phyloP scores from a whole-genome alignment of 2,113 vertebrate species.

The Ophthalmolycus amberensis region DNA sequence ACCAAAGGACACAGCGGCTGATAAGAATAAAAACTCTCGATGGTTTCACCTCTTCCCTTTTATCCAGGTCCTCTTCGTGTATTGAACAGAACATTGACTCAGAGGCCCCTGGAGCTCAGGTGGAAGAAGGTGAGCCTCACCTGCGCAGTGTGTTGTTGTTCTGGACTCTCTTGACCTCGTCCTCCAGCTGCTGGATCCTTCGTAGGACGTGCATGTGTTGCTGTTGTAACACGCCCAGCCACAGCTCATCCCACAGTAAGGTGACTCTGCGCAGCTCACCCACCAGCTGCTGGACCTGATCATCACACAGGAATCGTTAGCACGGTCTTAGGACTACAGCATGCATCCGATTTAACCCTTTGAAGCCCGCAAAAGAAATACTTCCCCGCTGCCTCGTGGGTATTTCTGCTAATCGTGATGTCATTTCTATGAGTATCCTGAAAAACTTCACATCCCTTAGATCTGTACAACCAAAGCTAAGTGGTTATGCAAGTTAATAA shows the following conservation, averaged over 20 bases:
- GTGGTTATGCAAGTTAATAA: not conserved
- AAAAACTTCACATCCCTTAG: not conserved
- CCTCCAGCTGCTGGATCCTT: slow-evolving; percentile 95
- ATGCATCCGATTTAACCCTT: not conserved
- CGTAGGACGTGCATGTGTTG: slow-evolving; percentile 98
- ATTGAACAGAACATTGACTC: too few relatives aligned
- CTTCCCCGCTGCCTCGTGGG: not conserved
- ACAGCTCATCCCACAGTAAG: slow-evolving; percentile 97
- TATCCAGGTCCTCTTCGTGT: too few relatives aligned
- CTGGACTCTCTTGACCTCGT: slow-evolving; percentile 97
- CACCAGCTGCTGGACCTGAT: slow-evolving; percentile 96
- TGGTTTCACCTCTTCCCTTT: too few relatives aligned
- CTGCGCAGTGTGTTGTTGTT: slow-evolving; percentile 94
- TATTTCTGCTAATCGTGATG: not conserved
- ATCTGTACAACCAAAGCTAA: not conserved
- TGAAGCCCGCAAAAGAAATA: too few relatives aligned
- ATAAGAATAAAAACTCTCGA: too few relatives aligned
- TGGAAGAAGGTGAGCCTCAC: slow-evolving; percentile 66
- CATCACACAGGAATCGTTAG: slow-evolving; percentile 16
- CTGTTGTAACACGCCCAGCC: slow-evolving; percentile 95
- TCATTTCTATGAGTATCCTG: not conserved
- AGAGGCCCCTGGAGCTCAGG: not conserved
- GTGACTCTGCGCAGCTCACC: slow-evolving; percentile 97
- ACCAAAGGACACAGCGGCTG: too few relatives aligned
- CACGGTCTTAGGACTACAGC: not conserved